Conservation (phyloP, 2,113 vertebrate genomes). For the Catagonus wagneri region DNA sequence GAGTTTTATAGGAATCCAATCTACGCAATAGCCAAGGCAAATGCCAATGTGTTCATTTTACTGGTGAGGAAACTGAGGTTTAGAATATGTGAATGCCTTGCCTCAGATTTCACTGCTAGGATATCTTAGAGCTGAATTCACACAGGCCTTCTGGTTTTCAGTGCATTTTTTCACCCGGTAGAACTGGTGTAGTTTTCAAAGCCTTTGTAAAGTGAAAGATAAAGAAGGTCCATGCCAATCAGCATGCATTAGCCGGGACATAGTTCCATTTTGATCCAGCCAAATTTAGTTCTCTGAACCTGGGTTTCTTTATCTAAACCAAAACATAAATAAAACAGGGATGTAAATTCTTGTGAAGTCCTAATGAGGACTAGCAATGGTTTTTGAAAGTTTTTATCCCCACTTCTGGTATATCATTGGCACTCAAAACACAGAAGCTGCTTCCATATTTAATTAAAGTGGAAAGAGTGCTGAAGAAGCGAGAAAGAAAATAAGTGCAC, state of each 20-base stretch:
- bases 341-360: neutral
- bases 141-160: neutral
- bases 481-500: neutral
- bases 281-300: neutral
- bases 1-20: neutral
- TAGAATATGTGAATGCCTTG: neutral
- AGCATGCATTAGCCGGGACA: neutral
- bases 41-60: neutral
- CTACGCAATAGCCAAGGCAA: neutral
- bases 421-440: neutral
- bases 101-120: neutral
- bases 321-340: neutral
- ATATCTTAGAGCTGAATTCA: neutral
- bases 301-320: neutral
- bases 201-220: neutral
- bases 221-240: neutral
- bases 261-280: neutral
- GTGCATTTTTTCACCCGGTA: neutral
- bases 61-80: neutral
- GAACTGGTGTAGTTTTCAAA: neutral
- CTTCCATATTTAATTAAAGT: neutral
- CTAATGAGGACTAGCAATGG: neutral
- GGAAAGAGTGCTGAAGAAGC: neutral
- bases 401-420: neutral
- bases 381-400: neutral